phyloP scores from a whole-genome alignment of 2,113 vertebrate genomes.

The Girardinichthys multiradiatus region DNA sequence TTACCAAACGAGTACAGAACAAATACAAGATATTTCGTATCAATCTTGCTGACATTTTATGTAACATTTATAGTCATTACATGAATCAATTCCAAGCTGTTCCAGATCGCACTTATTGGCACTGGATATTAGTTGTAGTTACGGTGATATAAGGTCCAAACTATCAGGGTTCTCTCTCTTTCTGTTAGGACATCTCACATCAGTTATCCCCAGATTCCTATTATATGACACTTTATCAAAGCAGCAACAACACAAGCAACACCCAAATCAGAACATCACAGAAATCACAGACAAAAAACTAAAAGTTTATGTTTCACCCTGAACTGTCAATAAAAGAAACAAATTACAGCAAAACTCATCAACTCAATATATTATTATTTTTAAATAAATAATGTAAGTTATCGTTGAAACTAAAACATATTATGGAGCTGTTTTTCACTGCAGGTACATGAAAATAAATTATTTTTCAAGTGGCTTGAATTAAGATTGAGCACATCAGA shows the following conservation, averaged over 20 bases:
- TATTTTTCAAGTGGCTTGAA: slow-evolving; percentile 9
- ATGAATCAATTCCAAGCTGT: background rate
- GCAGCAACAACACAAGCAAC: slow-evolving; percentile 9
- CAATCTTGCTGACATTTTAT: background rate
- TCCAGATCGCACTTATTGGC: background rate
- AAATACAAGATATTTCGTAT: slow-evolving; percentile 26
- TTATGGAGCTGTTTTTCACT: slow-evolving; percentile 10
- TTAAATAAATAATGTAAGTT: slow-evolving; percentile 65
- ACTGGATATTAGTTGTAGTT: background rate
- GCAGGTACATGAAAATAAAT: background rate
- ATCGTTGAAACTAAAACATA: slow-evolving; percentile 42
- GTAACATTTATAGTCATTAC: background rate
- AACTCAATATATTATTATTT: slow-evolving; percentile 60
- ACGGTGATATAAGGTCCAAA: background rate
- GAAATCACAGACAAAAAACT: slow-evolving; percentile 1
- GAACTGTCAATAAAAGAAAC: slow-evolving; percentile 38
- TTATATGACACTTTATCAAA: slow-evolving; percentile 40
- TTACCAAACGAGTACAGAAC: background rate
- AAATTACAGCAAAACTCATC: slow-evolving; percentile 25
- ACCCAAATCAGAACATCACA: slow-evolving; percentile 33
- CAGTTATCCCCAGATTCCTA: slow-evolving; percentile 44
- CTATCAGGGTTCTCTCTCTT: slow-evolving; percentile 13
- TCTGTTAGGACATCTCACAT: slow-evolving; percentile 34
- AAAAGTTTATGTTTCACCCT: slow-evolving; percentile 17
- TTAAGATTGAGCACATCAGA: background rate